phyloP scores from a whole-genome alignment of 2,113 vertebrate species.

The Xyrauchen texanus region DNA sequence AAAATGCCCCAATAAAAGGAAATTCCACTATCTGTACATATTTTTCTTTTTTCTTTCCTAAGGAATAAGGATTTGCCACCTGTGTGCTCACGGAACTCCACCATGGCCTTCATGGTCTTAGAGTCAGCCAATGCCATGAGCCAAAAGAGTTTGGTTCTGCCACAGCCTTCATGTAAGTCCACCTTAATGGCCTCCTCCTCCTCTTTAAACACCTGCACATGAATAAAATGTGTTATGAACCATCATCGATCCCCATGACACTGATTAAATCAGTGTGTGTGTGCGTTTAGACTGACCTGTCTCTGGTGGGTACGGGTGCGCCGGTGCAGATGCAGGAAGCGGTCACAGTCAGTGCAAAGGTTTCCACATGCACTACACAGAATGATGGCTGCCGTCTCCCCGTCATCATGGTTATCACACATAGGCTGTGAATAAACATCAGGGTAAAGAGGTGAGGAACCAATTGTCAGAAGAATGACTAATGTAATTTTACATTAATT shows the following conservation, averaged over 20 bases:
- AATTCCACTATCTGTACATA: neutral
- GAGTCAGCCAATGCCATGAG: slow-evolving; percentile 98
- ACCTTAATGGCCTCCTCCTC: slow-evolving; percentile 99
- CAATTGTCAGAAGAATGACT: neutral
- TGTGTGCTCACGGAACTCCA: slow-evolving; percentile 98
- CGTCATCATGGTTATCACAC: slow-evolving; percentile 99
- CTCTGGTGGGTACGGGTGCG: slow-evolving; percentile 97
- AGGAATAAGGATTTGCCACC: slow-evolving; percentile 70
- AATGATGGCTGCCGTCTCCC: slow-evolving; percentile 97
- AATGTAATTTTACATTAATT: neutral
- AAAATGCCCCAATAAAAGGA: too few species aligned
- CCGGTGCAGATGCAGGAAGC: slow-evolving; percentile 96
- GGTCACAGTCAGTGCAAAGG: slow-evolving; percentile 95
- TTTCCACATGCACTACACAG: slow-evolving; percentile 95
- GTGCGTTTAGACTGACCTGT: slow-evolving; percentile 77
- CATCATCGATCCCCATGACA: too few species aligned
- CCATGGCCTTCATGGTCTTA: slow-evolving; percentile 99
- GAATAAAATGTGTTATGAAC: neutral
- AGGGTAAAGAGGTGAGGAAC: too few species aligned
- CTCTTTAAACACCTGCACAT: slow-evolving; percentile 94
- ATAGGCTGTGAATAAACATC: slow-evolving; percentile 80
- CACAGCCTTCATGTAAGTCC: slow-evolving; percentile 97
- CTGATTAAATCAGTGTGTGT: neutral
- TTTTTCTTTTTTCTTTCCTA: neutral
- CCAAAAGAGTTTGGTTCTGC: slow-evolving; percentile 98